Base-by-base conservation (phyloP, 2,888 invertebrate species). In the Metallyticus violacea region DNA sequence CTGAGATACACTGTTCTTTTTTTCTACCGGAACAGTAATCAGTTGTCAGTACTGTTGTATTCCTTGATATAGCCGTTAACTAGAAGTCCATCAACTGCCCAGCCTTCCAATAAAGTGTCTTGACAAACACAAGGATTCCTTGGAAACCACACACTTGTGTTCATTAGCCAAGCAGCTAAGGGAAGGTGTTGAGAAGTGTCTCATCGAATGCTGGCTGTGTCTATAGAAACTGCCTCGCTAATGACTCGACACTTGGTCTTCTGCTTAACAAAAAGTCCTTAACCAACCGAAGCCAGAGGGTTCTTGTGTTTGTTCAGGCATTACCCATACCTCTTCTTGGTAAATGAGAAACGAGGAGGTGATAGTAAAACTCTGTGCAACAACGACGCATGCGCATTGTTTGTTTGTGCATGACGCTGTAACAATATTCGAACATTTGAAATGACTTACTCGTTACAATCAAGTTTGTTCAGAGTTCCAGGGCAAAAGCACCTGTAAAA, bases 221-320 rank as follows among this genome's bases (percentile, higher is more conserved):
- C 76, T 28, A 83, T 77, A 83, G 77, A 27, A 77, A 83, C 62
- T 9, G 62, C 27, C 27, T 29, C 25, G 76, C 77, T 83, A 83
- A 83, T 83, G 83, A 83, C 29, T 83, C n/a, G 22, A 77, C 83
- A 83, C 83, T 77, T 62, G 7, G 40, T 15, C 40, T 62, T 22
- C 15, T 62, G 40, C 40, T 62, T 62, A 62, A 62, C 40, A 26
- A 26, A 15, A 25, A 81, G 29, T 30, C 29, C 81, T 81, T 30
- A 28, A 80, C 79, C 28, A 80, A 80, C 28, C 29, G 79, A 80
- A 28, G 28, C 79, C 79, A 62, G 40, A 62, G 15, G 6, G n/a
- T 27, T n/a, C n/a, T 30, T 83, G 26, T 83, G 77, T 83, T 83
- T 83, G 29, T 83, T 83, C 83, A 83, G 77, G 83, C 25, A 77